Percentiles rank a stretch among this genome's conserved stretches.
Evolutionary conservation across 2,888 invertebrate genomes (phyloP).

Genomic region (Eupeodes luniger): DNA sequence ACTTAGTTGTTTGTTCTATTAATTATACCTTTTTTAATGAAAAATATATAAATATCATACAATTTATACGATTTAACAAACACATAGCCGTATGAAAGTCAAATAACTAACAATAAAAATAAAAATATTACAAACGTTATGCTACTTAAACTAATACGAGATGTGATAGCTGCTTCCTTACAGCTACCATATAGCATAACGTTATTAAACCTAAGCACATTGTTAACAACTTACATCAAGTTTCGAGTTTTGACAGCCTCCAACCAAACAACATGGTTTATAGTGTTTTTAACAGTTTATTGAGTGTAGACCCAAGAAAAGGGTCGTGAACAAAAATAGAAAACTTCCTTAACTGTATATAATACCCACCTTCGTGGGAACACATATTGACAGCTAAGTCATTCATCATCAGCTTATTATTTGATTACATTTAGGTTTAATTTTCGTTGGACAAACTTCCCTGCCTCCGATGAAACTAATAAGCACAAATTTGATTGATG

Average conservation of each 20-base stretch:
- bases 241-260: background rate
- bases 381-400: slow-evolving; percentile 45
- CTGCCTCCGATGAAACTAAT: background rate
- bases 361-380: slow-evolving; percentile 45
- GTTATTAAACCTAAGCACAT: slow-evolving; percentile 33
- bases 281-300: slow-evolving; percentile 8
- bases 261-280: background rate
- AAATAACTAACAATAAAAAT: slow-evolving; percentile 45
- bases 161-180: background rate
- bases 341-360: slow-evolving; percentile 15
- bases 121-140: slow-evolving; percentile 44
- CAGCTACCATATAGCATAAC: slow-evolving; percentile 7
- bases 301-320: slow-evolving; percentile 2
- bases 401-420: slow-evolving; percentile 60
- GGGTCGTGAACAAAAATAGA: slow-evolving; percentile 18
- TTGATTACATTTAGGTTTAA: slow-evolving; percentile 1
- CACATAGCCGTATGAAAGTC: background rate
- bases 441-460: slow-evolving; percentile 12
- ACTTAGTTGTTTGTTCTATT: too few species aligned
- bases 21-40: too few species aligned
- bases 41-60: too few species aligned
- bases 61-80: too few species aligned
- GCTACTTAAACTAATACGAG: slow-evolving; percentile 10
- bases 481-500: slow-evolving; percentile 61
- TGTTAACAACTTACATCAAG: slow-evolving; percentile 15